Conservation (phyloP, 2,888 invertebrate species). For the Neuroscelio doddi region DNA sequence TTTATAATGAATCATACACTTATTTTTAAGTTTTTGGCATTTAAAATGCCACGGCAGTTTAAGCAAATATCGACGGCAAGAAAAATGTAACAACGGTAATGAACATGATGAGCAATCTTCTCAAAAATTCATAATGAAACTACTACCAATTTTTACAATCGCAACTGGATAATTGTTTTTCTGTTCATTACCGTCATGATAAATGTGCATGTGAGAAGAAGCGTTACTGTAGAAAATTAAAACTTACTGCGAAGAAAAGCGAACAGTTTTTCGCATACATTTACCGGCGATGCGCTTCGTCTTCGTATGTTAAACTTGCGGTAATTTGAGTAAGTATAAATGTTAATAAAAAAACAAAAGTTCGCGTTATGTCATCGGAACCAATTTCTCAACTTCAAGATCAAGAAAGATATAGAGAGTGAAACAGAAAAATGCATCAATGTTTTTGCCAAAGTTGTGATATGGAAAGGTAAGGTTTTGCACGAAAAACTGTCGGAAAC, state of each 20-base stretch:
- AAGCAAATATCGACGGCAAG: too few relatives aligned
- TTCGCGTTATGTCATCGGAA: constrained; percentile 4
- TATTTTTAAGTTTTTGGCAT: too few relatives aligned
- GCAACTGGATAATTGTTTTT: background rate
- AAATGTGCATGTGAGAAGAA: constrained; percentile 2
- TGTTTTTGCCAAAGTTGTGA: constrained; percentile 59
- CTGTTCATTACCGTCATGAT: background rate
- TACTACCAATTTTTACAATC: too few relatives aligned
- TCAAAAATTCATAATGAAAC: too few relatives aligned
- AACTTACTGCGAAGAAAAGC: too few relatives aligned
- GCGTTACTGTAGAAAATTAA: background rate
- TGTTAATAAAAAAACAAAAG: background rate
- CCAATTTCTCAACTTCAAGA: background rate
- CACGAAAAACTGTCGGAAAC: constrained; percentile 40
- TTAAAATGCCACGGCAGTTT: too few relatives aligned
- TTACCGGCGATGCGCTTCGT: too few relatives aligned
- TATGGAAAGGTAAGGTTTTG: constrained; percentile 62
- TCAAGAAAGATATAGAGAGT: background rate
- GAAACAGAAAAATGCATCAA: constrained; percentile 53
- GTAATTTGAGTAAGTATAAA: constrained; percentile 50
- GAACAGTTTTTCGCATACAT: too few relatives aligned
- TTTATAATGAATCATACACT: too few relatives aligned
- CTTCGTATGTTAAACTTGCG: background rate
- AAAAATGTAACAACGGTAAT: too few relatives aligned
- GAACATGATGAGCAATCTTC: too few relatives aligned